Conservation (phyloP, 2,888 invertebrate genomes). For the Polymixis lichenea region DNA sequence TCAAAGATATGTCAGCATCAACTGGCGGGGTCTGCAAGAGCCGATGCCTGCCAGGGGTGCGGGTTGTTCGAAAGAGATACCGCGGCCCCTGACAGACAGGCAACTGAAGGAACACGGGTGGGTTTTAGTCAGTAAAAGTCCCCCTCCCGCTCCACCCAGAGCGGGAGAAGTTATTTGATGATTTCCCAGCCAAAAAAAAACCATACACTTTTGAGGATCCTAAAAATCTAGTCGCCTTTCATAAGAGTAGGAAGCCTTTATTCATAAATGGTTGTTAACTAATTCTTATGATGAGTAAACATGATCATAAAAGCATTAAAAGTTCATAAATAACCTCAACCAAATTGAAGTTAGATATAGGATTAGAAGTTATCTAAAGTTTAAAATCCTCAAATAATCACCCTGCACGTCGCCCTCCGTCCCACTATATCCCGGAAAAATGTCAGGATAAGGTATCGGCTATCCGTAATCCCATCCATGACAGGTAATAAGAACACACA, state of each 20-base stretch:
- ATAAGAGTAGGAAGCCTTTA: background rate
- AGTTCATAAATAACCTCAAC: too few relatives aligned
- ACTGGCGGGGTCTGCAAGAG: too few relatives aligned
- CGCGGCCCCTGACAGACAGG: too few relatives aligned
- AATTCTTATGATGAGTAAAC: background rate
- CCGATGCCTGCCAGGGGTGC: too few relatives aligned
- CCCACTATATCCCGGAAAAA: constrained; percentile 29
- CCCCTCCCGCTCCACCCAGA: too few relatives aligned
- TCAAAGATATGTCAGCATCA: too few relatives aligned
- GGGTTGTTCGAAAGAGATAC: too few relatives aligned
- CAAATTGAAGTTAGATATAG: background rate
- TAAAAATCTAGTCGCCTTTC: background rate
- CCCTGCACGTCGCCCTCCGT: constrained; percentile 7
- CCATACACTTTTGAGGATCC: background rate
- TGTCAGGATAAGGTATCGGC: background rate
- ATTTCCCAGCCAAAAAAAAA: too few relatives aligned
- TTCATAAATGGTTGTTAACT: background rate
- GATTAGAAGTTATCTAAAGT: too few relatives aligned
- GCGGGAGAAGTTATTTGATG: too few relatives aligned
- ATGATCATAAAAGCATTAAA: background rate
- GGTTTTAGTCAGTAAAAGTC: too few relatives aligned
- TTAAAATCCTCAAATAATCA: constrained; percentile 7
- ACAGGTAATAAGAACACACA: constrained; percentile 40
- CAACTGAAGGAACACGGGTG: too few relatives aligned
- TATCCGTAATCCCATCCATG: constrained; percentile 43